Percentiles rank a stretch among this genome's conserved stretches.
Conservation (phyloP, 1,140 invertebrate species). For the Belonocnema kinseyi region DNA sequence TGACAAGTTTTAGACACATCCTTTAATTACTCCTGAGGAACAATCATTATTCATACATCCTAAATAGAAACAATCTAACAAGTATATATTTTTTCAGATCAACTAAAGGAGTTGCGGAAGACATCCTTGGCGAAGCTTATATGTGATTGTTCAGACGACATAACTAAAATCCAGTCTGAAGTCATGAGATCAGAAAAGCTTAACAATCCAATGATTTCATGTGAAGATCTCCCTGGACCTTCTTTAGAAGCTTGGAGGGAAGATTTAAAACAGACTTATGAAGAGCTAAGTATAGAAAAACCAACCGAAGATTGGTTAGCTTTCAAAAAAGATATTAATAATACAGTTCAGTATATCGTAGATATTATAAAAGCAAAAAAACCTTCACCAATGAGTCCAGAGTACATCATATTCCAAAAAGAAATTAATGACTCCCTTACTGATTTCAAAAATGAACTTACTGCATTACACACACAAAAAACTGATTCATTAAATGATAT, state of each 20-base stretch:
- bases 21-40: background rate
- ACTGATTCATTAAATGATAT: background rate
- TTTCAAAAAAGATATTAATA: conserved; percentile 44
- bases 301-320: conserved; percentile 39
- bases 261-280: conserved; percentile 5
- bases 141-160: conserved; percentile 90
- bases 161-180: conserved; percentile 83
- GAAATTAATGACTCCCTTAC: conserved; percentile 46
- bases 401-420: conserved; percentile 48
- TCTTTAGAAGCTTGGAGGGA: conserved; percentile 81
- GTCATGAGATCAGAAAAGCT: conserved; percentile 82
- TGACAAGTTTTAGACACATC: background rate
- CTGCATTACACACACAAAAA: background rate
- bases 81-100: conserved; percentile 77
- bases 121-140: conserved; percentile 89
- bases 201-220: conserved; percentile 81
- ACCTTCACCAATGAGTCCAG: background rate
- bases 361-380: conserved; percentile 24
- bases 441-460: conserved; percentile 45
- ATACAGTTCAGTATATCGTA: conserved; percentile 35
- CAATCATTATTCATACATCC: conserved; percentile 13
- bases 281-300: background rate
- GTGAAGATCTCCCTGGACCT: conserved; percentile 77
- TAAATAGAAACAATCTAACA: background rate
- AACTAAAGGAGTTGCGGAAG: conserved; percentile 91